Conservation (phyloP, 2,113 vertebrate species). For the Hippopotamus amphibius region DNA sequence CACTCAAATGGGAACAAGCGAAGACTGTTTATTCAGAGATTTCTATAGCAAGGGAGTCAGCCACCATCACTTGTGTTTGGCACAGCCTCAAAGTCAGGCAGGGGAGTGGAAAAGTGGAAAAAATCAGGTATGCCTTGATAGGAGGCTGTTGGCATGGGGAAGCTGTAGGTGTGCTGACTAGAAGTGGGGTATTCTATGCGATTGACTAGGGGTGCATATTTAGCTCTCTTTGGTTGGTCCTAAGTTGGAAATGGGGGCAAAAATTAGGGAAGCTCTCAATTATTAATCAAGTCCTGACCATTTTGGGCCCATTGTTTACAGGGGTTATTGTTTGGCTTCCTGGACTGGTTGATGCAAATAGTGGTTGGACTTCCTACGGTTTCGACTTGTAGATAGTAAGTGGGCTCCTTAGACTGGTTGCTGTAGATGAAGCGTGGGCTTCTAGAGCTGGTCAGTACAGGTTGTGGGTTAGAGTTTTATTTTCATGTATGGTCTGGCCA, state of each 20-base stretch:
- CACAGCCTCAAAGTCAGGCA: not conserved
- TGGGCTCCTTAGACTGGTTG: not conserved
- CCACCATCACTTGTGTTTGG: not conserved
- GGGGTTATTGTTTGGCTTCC: not conserved
- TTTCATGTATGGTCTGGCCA: not conserved
- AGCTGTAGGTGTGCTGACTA: not conserved
- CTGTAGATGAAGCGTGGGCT: not conserved
- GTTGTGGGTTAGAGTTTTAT: not conserved
- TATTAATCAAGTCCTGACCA: not conserved
- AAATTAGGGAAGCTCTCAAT: not conserved
- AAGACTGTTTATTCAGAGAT: not conserved
- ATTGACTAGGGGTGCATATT: not conserved
- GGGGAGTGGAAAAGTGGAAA: not conserved
- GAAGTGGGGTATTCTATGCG: not conserved
- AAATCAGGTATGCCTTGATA: not conserved
- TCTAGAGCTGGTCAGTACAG: not conserved
- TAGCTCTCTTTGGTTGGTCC: not conserved
- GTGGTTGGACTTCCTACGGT: not conserved
- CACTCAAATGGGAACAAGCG: not conserved
- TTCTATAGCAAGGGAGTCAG: not conserved
- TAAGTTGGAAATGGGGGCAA: not conserved
- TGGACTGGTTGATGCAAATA: not conserved
- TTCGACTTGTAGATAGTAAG: not conserved
- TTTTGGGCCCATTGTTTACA: not conserved
- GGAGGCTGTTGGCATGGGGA: not conserved